Conservation (phyloP, 2,888 invertebrate species). For the Vanessa cardui region DNA sequence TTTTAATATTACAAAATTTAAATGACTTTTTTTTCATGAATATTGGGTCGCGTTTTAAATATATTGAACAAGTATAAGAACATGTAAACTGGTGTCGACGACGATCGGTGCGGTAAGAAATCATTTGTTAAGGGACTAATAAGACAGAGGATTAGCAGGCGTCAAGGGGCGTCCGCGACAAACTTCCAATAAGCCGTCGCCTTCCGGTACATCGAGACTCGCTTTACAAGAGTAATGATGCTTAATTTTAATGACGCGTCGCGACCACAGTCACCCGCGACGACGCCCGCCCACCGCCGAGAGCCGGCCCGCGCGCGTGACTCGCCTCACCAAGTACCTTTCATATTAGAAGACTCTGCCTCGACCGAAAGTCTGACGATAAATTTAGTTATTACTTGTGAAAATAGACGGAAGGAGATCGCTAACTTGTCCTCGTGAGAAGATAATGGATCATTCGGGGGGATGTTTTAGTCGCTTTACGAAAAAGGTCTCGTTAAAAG, state of each 20-base stretch:
- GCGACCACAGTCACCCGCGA: conserved; percentile 60
- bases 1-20: too few species aligned
- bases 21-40: not conserved
- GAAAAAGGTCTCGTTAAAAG: conserved; percentile 77
- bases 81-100: not conserved
- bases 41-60: not conserved
- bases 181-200: conserved; percentile 74
- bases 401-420: conserved; percentile 82
- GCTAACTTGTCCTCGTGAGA: conserved; percentile 81
- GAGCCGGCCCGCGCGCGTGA: conserved; percentile 58
- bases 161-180: conserved; percentile 62
- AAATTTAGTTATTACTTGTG: conserved; percentile 83
- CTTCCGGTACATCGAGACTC: conserved; percentile 68
- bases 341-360: conserved; percentile 75
- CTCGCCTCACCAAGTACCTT: conserved; percentile 65
- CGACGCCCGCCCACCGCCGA: conserved; percentile 50
- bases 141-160: conserved; percentile 73
- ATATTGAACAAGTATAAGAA: not conserved
- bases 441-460: conserved; percentile 81
- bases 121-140: conserved; percentile 76
- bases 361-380: conserved; percentile 79
- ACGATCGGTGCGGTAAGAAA: conserved; percentile 47
- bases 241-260: conserved; percentile 82
- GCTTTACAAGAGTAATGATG: conserved; percentile 81
- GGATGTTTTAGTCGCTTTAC: conserved; percentile 76